Conservation (phyloP, 2,797 vertebrate species). For the Rhinella marina region DNA sequence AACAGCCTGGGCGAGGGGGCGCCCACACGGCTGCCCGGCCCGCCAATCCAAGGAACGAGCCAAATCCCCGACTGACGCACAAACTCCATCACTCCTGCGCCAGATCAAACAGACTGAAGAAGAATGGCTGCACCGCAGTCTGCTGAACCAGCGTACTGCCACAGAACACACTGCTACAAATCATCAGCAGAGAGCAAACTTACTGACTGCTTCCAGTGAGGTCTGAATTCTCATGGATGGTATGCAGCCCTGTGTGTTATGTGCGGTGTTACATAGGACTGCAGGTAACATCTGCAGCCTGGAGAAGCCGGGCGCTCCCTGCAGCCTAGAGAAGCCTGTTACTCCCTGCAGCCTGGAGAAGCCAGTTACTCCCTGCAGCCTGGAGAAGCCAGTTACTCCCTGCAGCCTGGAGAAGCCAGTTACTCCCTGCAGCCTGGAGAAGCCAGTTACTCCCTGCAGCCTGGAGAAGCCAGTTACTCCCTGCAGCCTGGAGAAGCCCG, state of each 20-base stretch:
- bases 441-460: background rate
- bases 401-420: background rate
- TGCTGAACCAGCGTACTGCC: background rate
- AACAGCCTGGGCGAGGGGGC: background rate
- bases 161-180: background rate
- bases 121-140: background rate
- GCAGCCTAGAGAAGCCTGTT: background rate
- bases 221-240: no score
- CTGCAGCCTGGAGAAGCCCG: background rate
- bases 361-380: no score
- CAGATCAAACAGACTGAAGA: constrained; percentile 26
- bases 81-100: background rate
- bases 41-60: background rate
- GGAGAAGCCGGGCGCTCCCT: no score
- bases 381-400: no score
- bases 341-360: background rate
- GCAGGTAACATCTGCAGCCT: no score
- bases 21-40: background rate
- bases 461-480: background rate
- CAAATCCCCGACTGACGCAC: constrained; percentile 5
- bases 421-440: background rate
- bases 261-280: no score
- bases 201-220: no score
- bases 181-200: no score
- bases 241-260: no score